Evolutionary conservation across 2,797 vertebrate genomes (phyloP).

Genomic region (Smutsia gigantea): DNA sequence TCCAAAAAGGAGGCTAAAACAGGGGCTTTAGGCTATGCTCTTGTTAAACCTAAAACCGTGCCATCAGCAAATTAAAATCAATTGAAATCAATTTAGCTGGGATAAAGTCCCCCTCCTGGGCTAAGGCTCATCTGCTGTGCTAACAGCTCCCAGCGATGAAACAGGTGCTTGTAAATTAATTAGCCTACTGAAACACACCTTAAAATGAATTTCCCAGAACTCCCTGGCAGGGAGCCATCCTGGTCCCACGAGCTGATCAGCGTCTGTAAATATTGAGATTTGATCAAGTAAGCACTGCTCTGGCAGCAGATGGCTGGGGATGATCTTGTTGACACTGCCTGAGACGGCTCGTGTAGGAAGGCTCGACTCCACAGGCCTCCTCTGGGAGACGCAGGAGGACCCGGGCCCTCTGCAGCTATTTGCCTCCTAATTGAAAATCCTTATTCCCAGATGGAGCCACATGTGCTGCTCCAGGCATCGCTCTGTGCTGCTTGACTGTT

Average conservation of each 20-base stretch:
- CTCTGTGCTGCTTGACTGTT: conserved; percentile 89
- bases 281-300: conserved; percentile 93
- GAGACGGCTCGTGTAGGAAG: conserved; percentile 88
- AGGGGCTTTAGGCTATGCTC: conserved; percentile 70
- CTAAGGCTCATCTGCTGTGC: conserved; percentile 87
- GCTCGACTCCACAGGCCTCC: conserved; percentile 87
- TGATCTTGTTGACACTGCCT: conserved; percentile 89
- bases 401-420: conserved; percentile 91
- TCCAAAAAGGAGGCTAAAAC: conserved; percentile 30
- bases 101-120: conserved; percentile 86
- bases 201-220: conserved; percentile 89
- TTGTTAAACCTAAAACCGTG: conserved; percentile 85
- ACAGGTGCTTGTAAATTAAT: conserved; percentile 96
- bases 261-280: conserved; percentile 96
- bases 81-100: conserved; percentile 90
- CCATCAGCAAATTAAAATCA: conserved; percentile 90
- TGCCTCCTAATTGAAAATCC: conserved; percentile 96
- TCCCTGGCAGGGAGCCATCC: conserved; percentile 91
- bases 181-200: conserved; percentile 94
- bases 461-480: conserved; percentile 84
- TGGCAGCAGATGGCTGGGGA: conserved; percentile 94
- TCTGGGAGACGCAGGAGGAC: conserved; percentile 88
- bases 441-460: conserved; percentile 92
- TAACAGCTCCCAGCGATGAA: conserved; percentile 89
- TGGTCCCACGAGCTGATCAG: conserved; percentile 91